A percentile compares a stretch with the other conserved stretches of the same genome.
These are phyloP conservation scores for Scaptomyza cyrtandrae DNA, from an alignment of 2,888 invertebrate genomes.

Conservation along the genomic window DNA sequence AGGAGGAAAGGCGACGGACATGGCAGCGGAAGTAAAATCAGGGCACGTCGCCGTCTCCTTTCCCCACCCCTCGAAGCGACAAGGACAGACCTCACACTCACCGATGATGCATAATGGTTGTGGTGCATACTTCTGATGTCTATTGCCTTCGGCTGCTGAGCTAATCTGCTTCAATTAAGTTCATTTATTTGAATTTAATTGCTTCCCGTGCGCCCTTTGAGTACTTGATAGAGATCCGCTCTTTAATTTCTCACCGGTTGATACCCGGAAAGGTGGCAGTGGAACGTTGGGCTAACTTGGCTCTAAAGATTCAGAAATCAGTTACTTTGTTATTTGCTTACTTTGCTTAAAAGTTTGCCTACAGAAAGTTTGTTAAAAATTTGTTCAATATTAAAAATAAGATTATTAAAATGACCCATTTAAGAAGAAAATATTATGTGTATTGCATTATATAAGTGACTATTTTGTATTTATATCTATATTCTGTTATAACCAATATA, in stretches of 20 bases:
- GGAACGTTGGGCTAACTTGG: background rate
- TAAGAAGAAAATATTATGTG: no score
- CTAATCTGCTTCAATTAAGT: slow-evolving; percentile 78
- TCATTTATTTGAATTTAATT: slow-evolving; percentile 78
- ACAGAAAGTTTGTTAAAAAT: no score
- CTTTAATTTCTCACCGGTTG: slow-evolving; percentile 17
- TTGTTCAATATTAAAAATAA: no score
- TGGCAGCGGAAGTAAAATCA: slow-evolving; percentile 66
- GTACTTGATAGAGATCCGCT: slow-evolving; percentile 30
- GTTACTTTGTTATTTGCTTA: no score
- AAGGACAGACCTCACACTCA: slow-evolving; percentile 39
- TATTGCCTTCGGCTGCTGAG: slow-evolving; percentile 52
- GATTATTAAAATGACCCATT: no score
- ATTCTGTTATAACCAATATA: no score
- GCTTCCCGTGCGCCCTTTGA: slow-evolving; percentile 54
- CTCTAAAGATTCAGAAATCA: background rate
- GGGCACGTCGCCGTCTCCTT: slow-evolving; percentile 51
- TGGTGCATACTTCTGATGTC: slow-evolving; percentile 25
- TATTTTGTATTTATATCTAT: no score
- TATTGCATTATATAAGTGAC: no score
- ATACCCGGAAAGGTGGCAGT: background rate
- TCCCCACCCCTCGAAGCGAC: slow-evolving; percentile 17
- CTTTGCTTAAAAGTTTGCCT: no score
- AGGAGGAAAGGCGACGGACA: slow-evolving; percentile 42
- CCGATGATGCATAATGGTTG: slow-evolving; percentile 24